These are phyloP conservation scores for Chondrilla cf. caribensis DNA, from an alignment of 37 sponge, comb jelly and placozoan species.

Conservation along the genomic window DNA sequence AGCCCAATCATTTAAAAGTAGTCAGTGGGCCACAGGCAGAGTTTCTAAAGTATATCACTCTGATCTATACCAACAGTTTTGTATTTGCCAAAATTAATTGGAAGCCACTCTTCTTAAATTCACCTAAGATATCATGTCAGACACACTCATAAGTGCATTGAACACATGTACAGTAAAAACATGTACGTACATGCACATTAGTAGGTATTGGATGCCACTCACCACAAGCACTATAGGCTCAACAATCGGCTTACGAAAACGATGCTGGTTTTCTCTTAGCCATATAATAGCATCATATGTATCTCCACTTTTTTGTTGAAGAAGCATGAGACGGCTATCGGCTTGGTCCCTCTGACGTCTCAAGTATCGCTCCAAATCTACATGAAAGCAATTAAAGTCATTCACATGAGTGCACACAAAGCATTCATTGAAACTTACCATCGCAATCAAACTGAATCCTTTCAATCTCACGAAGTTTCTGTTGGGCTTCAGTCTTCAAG, in stretches of 20 bases:
- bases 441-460: slow-evolving; percentile 1
- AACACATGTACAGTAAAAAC: too few relatives aligned
- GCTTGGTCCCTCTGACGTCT: slow-evolving; percentile 58
- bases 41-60: too few relatives aligned
- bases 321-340: slow-evolving; percentile 62
- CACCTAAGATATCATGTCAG: too few relatives aligned
- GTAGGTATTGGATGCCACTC: too few relatives aligned
- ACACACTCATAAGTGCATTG: too few relatives aligned
- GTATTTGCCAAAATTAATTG: too few relatives aligned
- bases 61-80: too few relatives aligned
- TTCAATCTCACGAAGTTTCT: neutral
- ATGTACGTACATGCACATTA: too few relatives aligned
- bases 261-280: slow-evolving; percentile 78
- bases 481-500: neutral
- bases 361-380: slow-evolving; percentile 49
- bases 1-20: too few relatives aligned
- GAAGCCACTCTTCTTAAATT: too few relatives aligned
- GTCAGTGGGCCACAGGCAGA: too few relatives aligned
- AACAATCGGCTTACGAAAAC: slow-evolving; percentile 73
- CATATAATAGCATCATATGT: slow-evolving; percentile 81
- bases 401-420: neutral
- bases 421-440: neutral
- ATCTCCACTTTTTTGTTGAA: slow-evolving; percentile 50
- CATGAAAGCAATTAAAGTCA: too few relatives aligned
- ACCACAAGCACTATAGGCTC: slow-evolving; percentile 81